phyloP scores from a whole-genome alignment of 2,888 invertebrate genomes.

The Trissolcus japonicus region DNA sequence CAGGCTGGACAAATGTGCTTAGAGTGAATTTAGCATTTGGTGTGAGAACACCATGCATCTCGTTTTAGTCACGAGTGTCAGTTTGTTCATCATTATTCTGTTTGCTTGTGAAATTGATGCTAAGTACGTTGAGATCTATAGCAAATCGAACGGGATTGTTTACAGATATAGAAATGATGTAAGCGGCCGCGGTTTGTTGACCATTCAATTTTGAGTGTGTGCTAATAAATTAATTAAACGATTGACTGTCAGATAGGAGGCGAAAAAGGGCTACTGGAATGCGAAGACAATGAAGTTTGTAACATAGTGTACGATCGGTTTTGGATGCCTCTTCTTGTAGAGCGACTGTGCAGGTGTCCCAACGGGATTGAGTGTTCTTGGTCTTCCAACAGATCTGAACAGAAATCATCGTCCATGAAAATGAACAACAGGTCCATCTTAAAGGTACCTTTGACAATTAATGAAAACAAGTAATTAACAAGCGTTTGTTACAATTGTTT shows the following conservation, averaged over 20 bases:
- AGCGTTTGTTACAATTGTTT: too few species aligned
- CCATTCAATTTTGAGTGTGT: not conserved
- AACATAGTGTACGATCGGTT: constrained; percentile 78
- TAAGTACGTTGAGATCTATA: constrained; percentile 65
- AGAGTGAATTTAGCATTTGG: constrained; percentile 23
- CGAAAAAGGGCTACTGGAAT: constrained; percentile 80
- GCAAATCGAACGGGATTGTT: constrained; percentile 65
- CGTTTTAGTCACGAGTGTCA: too few species aligned
- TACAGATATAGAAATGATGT: constrained; percentile 69
- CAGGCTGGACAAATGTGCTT: constrained; percentile 12
- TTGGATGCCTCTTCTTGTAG: constrained; percentile 80
- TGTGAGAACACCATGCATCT: constrained; percentile 39
- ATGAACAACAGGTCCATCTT: constrained; percentile 80
- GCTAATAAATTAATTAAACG: not conserved
- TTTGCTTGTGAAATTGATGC: constrained; percentile 38
- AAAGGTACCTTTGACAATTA: constrained; percentile 76
- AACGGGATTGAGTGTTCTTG: constrained; percentile 78
- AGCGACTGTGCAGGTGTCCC: constrained; percentile 81
- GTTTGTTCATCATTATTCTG: constrained; percentile 13
- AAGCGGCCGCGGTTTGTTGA: constrained; percentile 9
- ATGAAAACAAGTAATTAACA: too few species aligned
- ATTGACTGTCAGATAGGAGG: constrained; percentile 77
- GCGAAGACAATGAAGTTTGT: constrained; percentile 77
- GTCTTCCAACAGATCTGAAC: constrained; percentile 72
- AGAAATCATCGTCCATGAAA: constrained; percentile 74